Evolutionary conservation across 2,113 vertebrate species (phyloP), one percentile per base, ranked within the genome.

Genomic region (Planiliza haematocheilus): DNA sequence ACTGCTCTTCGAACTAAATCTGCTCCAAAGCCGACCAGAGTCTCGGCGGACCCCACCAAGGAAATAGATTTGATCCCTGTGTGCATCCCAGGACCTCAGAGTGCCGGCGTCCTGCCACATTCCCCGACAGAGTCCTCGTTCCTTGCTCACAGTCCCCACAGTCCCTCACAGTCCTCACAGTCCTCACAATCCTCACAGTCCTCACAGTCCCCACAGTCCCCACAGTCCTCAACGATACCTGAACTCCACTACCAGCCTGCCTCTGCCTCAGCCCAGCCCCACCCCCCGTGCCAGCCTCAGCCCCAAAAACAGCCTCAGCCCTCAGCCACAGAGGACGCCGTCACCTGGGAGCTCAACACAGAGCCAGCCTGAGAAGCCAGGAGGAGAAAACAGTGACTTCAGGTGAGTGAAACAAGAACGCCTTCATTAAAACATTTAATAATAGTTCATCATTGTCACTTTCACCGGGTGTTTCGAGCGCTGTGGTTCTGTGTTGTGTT

Each of bases 21-120:
- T 6, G 58, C 67, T 11, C 66, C 82, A 37, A 94, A 86, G 67
- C 53, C 56, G 4, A 65, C 79, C 38, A 86, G 83, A 58, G 61
- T 76, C 41, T 66, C 87, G 42, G 74, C 61, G 17, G 91, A 92
- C 18, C 83, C 87, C n/a, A 81, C 84, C 48, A 91, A 91, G 84
- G 83, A 94, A 12, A 90, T 90, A 10, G 87, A 92, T 60, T 71
- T 91, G 43, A 83, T 87, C 11, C 93, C 94, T 20, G 89, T 93
- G 62, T 82, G 86, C 46, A 92, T 93, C 64, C 90, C 93, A 2
- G 79, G 72, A 59, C 51, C 87, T 48, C 67, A 66, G 53, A 86
- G 56, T 48, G n/a, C 86, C 65, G 76, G 59, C 10, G 7, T 59
- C 42, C 43, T 71, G 7, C 38, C 82, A 1, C 74, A 77, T 10